These are phyloP conservation scores for Pterostichus niger DNA, from an alignment of 2,888 invertebrate species.

Conservation along the genomic window DNA sequence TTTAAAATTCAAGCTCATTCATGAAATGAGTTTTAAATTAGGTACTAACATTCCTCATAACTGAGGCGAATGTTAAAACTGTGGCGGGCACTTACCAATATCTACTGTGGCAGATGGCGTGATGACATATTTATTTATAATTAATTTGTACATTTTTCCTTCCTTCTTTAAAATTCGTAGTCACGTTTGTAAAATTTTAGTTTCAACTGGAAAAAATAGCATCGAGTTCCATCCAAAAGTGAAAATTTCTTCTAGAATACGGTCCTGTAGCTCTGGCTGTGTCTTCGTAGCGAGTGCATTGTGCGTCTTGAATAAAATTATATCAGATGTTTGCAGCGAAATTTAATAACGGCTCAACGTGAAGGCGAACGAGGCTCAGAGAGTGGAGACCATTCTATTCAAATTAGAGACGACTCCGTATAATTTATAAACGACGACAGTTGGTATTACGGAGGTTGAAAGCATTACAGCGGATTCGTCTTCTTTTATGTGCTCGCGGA, in stretches of 20 bases:
- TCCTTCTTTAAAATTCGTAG: too few relatives aligned
- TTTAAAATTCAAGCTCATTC: too few relatives aligned
- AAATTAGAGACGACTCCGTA: slow-evolving; percentile 56
- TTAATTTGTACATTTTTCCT: too few relatives aligned
- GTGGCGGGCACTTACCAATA: too few relatives aligned
- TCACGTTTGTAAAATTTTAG: too few relatives aligned
- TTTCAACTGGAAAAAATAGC: too few relatives aligned
- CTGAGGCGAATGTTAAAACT: too few relatives aligned
- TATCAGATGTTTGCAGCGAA: slow-evolving; percentile 57
- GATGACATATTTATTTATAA: too few relatives aligned
- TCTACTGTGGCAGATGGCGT: too few relatives aligned
- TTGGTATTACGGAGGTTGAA: slow-evolving; percentile 52
- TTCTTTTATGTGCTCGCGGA: slow-evolving; percentile 33
- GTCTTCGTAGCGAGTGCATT: slow-evolving; percentile 40
- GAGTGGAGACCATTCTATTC: slow-evolving; percentile 56
- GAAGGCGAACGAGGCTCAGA: slow-evolving; percentile 37
- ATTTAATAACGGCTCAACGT: slow-evolving; percentile 56
- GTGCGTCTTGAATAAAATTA: slow-evolving; percentile 56
- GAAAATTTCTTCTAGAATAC: neutral
- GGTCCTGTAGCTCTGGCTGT: neutral
- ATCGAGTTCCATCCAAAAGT: too few relatives aligned
- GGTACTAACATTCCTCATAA: too few relatives aligned
- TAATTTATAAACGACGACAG: slow-evolving; percentile 55
- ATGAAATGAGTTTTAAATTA: too few relatives aligned
- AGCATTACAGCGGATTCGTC: slow-evolving; percentile 48